Evolutionary conservation across 2,888 invertebrate genomes (phyloP).

Genomic region (Caradrina clavipalpis): DNA sequence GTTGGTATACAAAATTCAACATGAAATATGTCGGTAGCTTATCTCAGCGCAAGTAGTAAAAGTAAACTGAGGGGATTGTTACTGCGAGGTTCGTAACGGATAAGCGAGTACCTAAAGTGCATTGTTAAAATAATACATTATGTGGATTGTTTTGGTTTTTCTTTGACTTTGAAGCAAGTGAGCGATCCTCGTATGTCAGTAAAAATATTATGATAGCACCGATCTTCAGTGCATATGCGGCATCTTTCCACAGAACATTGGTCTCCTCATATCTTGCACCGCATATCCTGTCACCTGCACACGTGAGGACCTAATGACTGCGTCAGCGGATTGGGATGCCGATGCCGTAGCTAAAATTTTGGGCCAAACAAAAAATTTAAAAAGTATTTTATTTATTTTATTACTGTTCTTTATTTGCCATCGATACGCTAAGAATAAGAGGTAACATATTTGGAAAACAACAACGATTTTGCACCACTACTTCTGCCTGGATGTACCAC

Average conservation of each 20-base stretch:
- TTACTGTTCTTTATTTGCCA: no score
- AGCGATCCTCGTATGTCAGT: not conserved
- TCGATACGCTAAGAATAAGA: no score
- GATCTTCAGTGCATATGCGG: no score
- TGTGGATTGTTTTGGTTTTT: slow-evolving; percentile 31
- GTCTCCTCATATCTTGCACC: no score
- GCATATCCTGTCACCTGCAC: no score
- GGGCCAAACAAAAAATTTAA: no score
- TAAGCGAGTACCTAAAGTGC: slow-evolving; percentile 49
- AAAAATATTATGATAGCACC: slow-evolving; percentile 3
- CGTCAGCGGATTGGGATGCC: no score
- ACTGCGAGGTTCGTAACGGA: slow-evolving; percentile 35
- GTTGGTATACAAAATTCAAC: slow-evolving; percentile 30
- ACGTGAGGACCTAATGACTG: no score
- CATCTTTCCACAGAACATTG: no score
- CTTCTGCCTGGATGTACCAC: not conserved
- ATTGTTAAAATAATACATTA: slow-evolving; percentile 47
- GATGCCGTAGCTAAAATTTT: no score
- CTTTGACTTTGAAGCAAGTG: not conserved
- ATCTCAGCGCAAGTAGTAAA: slow-evolving; percentile 53
- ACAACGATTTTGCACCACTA: not conserved
- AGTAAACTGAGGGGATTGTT: slow-evolving; percentile 49
- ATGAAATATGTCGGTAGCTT: slow-evolving; percentile 44
- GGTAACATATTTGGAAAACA: no score
- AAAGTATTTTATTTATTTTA: no score